phyloP scores from a whole-genome alignment of 1,140 invertebrate genomes.

The Drosophila littoralis region DNA sequence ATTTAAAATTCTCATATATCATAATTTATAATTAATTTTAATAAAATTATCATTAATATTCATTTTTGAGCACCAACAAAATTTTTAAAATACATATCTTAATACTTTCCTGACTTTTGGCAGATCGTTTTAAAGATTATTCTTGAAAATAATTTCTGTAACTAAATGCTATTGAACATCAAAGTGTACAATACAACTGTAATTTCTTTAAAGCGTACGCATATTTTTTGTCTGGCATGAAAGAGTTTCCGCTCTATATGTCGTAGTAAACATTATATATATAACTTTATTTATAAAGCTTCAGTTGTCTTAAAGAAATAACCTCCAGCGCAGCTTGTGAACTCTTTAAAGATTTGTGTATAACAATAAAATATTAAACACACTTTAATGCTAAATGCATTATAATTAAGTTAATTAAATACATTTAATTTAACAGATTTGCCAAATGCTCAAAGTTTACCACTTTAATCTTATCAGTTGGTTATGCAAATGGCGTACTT shows the following conservation, averaged over 20 bases:
- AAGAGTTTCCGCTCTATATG: too few species aligned
- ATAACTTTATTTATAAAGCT: not conserved
- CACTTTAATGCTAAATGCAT: not conserved
- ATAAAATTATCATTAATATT: too few species aligned
- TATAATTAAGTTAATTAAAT: conserved; percentile 10
- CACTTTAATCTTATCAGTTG: conserved; percentile 8
- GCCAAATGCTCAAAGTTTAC: not conserved
- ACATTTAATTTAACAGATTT: conserved; percentile 2
- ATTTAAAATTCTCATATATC: too few species aligned
- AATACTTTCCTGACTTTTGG: not conserved
- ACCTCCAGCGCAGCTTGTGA: not conserved
- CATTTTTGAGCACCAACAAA: not conserved
- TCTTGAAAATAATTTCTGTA: too few species aligned
- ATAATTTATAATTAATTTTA: too few species aligned
- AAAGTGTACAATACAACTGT: too few species aligned
- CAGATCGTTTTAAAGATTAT: too few species aligned
- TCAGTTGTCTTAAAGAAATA: not conserved
- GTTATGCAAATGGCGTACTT: conserved; percentile 61
- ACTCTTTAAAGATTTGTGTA: not conserved
- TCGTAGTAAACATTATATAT: too few species aligned
- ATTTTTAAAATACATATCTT: not conserved
- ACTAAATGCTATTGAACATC: too few species aligned
- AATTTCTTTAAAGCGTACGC: too few species aligned
- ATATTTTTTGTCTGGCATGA: too few species aligned
- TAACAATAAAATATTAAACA: not conserved